A percentile compares a stretch with the other conserved stretches of the same genome.
phyloP scores from a whole-genome alignment of 2,797 vertebrate species.

The Parauchenoglanis punctatus region DNA sequence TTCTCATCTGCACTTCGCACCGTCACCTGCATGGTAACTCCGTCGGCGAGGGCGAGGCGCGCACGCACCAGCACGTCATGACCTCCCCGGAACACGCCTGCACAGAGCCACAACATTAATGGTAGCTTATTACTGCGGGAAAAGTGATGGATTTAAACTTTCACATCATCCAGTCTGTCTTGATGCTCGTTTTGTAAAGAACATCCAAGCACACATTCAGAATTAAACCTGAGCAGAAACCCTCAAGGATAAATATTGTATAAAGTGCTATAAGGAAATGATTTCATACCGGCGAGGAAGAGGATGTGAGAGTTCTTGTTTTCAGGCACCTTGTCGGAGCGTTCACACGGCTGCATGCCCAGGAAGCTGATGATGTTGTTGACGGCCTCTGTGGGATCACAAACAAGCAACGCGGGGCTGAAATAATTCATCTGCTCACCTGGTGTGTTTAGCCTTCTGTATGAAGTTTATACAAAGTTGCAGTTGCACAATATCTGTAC shows the following conservation, averaged over 20 bases:
- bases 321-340: slow-evolving; percentile 96
- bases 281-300: slow-evolving; percentile 85
- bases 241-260: background rate
- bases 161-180: background rate
- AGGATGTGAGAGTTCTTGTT: slow-evolving; percentile 96
- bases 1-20: slow-evolving; percentile 89
- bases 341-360: slow-evolving; percentile 97
- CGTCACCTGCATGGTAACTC: slow-evolving; percentile 97
- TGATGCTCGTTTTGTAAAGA: background rate
- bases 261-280: background rate
- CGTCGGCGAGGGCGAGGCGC: slow-evolving; percentile 88
- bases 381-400: slow-evolving; percentile 84
- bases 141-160: background rate
- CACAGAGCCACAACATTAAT: background rate
- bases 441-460: background rate
- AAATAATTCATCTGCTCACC: background rate
- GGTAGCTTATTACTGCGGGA: background rate
- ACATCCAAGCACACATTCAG: background rate
- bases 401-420: background rate
- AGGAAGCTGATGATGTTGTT: slow-evolving; percentile 93
- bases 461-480: background rate
- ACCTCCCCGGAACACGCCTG: slow-evolving; percentile 91
- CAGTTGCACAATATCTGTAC: background rate
- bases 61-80: slow-evolving; percentile 86
- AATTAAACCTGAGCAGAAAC: background rate